Percentiles rank a stretch among this genome's conserved stretches.
Conservation (phyloP, 2,888 invertebrate species). For the Tenthredo distinguenda region DNA sequence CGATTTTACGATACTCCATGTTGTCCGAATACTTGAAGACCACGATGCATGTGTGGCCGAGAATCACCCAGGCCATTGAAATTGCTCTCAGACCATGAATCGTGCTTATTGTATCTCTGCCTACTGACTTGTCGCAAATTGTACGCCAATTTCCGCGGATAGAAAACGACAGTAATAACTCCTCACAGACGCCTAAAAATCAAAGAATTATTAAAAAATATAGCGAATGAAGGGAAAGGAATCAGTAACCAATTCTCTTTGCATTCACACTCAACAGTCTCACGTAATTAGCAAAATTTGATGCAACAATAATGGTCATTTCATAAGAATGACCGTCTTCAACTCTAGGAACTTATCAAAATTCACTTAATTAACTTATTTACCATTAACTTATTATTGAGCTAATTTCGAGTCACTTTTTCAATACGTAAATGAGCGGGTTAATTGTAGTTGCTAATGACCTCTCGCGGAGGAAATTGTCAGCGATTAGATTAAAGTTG, state of each 20-base stretch:
- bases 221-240: not conserved
- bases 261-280: not conserved
- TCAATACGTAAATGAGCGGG: not conserved
- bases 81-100: slow-evolving; percentile 76
- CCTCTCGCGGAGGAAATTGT: not conserved
- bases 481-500: not conserved
- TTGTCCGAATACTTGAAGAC: slow-evolving; percentile 93
- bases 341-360: not conserved
- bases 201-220: not conserved
- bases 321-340: not conserved
- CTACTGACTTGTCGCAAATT: slow-evolving; percentile 76
- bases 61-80: slow-evolving; percentile 78
- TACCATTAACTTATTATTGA: not conserved
- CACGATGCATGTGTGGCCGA: slow-evolving; percentile 82
- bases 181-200: slow-evolving; percentile 70
- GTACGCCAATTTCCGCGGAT: slow-evolving; percentile 73
- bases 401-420: not conserved
- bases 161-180: slow-evolving; percentile 76
- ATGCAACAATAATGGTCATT: not conserved
- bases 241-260: not conserved
- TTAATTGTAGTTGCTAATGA: not conserved
- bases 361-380: too few relatives aligned
- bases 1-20: slow-evolving; percentile 75
- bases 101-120: slow-evolving; percentile 76
- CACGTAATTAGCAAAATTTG: not conserved